phyloP scores from a whole-genome alignment of 1,140 invertebrate species.

The Ridgeia piscesae region DNA sequence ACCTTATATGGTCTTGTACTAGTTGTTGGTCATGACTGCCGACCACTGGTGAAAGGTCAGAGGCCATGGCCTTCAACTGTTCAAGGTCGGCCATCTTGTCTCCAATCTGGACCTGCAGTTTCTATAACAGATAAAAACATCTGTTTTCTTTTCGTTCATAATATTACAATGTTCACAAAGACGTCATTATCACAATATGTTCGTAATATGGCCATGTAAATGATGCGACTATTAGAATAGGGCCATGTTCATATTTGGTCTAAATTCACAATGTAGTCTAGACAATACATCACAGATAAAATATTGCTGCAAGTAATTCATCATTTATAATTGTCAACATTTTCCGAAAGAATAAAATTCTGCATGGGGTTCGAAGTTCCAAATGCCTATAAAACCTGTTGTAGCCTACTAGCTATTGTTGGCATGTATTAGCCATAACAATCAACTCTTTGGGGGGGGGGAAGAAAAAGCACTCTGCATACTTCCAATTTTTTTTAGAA shows the following conservation, averaged over 20 bases:
- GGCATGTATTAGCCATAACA: too few species aligned
- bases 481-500: too few species aligned
- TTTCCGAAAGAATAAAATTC: too few species aligned
- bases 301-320: too few species aligned
- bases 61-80: neutral
- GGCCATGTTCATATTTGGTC: neutral
- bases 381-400: too few species aligned
- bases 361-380: too few species aligned
- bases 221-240: neutral
- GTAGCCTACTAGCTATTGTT: too few species aligned
- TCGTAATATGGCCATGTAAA: neutral
- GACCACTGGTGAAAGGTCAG: neutral
- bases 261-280: too few species aligned
- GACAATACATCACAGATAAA: too few species aligned
- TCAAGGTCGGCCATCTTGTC: neutral
- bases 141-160: neutral
- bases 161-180: neutral
- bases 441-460: too few species aligned
- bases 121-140: neutral
- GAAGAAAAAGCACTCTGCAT: too few species aligned
- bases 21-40: neutral
- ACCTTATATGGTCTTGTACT: constrained; percentile 1
- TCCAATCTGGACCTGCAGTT: neutral
- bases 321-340: too few species aligned
- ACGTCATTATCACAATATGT: neutral